These are phyloP conservation scores for Sorex fumeus DNA, from an alignment of 2,113 vertebrate species.

Conservation along the genomic window DNA sequence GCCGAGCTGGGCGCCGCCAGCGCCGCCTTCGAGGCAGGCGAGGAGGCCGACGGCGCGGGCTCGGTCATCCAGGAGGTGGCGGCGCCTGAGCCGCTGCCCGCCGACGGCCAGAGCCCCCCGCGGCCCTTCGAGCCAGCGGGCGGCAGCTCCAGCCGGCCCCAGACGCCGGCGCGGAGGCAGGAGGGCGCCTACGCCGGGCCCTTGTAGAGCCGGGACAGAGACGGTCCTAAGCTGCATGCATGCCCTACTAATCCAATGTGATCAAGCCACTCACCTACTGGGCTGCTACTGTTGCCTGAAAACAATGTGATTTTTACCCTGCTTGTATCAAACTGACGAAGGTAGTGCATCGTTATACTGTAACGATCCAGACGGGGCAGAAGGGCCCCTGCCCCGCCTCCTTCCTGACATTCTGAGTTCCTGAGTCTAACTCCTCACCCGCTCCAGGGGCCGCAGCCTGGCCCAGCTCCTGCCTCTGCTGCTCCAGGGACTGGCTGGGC, in stretches of 20 bases:
- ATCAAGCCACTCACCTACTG: constrained; percentile 92
- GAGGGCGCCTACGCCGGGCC: constrained; percentile 89
- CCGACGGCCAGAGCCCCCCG: constrained; percentile 87
- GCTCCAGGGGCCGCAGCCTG: constrained; percentile 41
- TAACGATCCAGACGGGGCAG: constrained; percentile 71
- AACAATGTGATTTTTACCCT: constrained; percentile 92
- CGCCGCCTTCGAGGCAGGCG: constrained; percentile 88
- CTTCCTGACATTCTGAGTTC: constrained; percentile 81
- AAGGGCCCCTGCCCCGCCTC: constrained; percentile 81
- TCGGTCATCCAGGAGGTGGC: constrained; percentile 90
- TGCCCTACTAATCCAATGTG: constrained; percentile 92
- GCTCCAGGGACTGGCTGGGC: background rate
- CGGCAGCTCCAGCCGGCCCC: constrained; percentile 88
- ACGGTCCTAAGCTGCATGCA: constrained; percentile 92
- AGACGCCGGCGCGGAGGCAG: constrained; percentile 87
- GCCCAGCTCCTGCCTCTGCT: constrained; percentile 27
- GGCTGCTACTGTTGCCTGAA: constrained; percentile 93
- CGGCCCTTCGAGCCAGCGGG: constrained; percentile 89
- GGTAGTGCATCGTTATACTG: constrained; percentile 88
- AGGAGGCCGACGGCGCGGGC: constrained; percentile 87
- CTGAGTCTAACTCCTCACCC: constrained; percentile 69
- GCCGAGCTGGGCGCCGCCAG: constrained; percentile 88
- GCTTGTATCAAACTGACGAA: constrained; percentile 91
- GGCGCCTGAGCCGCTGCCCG: constrained; percentile 85
- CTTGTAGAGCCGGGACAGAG: constrained; percentile 86